Percentiles rank a stretch among this genome's conserved stretches.
Evolutionary conservation across 1,140 invertebrate species (phyloP).

Genomic region (Anadara kagoshimensis): DNA sequence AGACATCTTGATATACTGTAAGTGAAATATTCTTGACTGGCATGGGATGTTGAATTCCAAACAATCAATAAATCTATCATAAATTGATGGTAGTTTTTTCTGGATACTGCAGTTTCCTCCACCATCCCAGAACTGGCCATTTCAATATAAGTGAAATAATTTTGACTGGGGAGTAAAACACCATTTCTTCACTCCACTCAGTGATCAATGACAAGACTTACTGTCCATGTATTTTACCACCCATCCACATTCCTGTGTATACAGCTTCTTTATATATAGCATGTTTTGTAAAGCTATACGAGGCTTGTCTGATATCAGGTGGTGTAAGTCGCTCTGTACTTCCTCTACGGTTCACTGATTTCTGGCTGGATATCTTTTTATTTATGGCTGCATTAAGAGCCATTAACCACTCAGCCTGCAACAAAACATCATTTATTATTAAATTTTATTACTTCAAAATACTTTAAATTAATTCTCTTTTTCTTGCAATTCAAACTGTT

Average conservation of each 20-base stretch:
- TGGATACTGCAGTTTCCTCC: background rate
- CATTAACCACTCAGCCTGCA: slow-evolving; percentile 83
- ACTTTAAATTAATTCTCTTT: no score
- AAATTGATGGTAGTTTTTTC: no score
- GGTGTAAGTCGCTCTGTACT: slow-evolving; percentile 77
- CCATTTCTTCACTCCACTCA: no score
- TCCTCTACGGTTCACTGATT: slow-evolving; percentile 44
- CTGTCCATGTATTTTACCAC: slow-evolving; percentile 87
- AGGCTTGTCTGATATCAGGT: slow-evolving; percentile 82
- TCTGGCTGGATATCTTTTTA: slow-evolving; percentile 59
- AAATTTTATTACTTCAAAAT: no score
- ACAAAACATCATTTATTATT: background rate
- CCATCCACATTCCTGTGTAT: slow-evolving; percentile 84
- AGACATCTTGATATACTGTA: no score
- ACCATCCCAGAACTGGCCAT: no score
- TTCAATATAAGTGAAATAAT: no score
- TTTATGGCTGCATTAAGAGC: slow-evolving; percentile 72
- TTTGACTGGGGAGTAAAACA: no score
- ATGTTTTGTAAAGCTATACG: slow-evolving; percentile 84
- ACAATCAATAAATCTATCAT: no score
- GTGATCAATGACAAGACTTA: slow-evolving; percentile 46
- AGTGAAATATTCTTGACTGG: no score
- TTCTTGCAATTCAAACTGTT: no score
- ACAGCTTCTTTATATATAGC: slow-evolving; percentile 84
- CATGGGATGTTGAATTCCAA: no score